These are phyloP conservation scores for Motacilla alba DNA, from an alignment of 2,113 vertebrate species.

Conservation along the genomic window DNA sequence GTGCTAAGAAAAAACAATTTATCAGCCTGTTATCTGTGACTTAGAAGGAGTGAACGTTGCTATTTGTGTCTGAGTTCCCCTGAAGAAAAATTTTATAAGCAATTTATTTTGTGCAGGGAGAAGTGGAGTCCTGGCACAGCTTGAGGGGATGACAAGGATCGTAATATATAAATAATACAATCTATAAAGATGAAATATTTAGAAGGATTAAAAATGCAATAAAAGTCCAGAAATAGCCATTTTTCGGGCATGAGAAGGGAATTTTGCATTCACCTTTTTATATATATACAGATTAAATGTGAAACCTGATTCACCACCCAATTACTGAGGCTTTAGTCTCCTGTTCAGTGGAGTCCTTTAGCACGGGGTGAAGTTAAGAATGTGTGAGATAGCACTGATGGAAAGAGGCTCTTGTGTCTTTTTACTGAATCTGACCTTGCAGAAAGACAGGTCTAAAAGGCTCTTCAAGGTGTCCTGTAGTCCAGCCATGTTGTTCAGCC, in stretches of 20 bases:
- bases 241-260: neutral
- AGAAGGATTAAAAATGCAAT: conserved; percentile 54
- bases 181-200: conserved; percentile 54
- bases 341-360: neutral
- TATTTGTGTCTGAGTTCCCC: conserved; percentile 31
- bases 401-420: neutral
- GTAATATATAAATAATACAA: conserved; percentile 55
- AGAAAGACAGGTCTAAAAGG: neutral
- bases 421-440: neutral
- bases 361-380: neutral
- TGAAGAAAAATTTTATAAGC: conserved; percentile 40
- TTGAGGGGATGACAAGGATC: conserved; percentile 17
- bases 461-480: neutral
- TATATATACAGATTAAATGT: neutral
- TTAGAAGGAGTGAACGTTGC: conserved; percentile 3
- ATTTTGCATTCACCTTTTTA: neutral
- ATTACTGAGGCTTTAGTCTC: neutral
- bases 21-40: conserved; percentile 52
- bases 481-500: neutral
- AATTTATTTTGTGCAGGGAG: conserved; percentile 44
- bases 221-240: conserved; percentile 2
- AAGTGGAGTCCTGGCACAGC: conserved; percentile 33
- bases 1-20: conserved; percentile 39
- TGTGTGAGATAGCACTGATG: neutral
- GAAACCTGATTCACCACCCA: neutral